Percentiles rank a stretch among this genome's conserved stretches.
Conservation (phyloP, 2,113 vertebrate species). For the Electrona antarctica region DNA sequence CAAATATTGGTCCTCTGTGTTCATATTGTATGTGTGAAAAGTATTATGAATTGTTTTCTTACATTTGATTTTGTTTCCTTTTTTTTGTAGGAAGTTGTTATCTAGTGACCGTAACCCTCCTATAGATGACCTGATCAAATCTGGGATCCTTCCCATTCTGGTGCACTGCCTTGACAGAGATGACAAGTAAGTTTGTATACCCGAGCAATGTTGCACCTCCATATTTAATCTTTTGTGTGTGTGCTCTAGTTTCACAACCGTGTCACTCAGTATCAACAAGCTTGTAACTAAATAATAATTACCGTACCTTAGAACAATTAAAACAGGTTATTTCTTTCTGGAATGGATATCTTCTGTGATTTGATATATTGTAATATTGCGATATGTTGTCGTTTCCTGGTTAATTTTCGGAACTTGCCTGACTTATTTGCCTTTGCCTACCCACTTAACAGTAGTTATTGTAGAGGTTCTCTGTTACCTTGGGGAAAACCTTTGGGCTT, state of each 20-base stretch:
- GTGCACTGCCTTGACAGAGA: constrained; percentile 99
- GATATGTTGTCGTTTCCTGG: no score
- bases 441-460: no score
- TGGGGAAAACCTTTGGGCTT: no score
- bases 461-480: no score
- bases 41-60: background rate
- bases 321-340: no score
- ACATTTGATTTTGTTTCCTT: constrained; percentile 7
- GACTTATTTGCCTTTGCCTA: no score
- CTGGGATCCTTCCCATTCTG: constrained; percentile 98
- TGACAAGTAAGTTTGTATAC: constrained; percentile 89
- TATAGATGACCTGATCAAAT: constrained; percentile 98
- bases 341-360: no score
- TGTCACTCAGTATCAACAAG: no score
- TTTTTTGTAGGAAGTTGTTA: constrained; percentile 88
- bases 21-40: background rate
- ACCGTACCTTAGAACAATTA: no score
- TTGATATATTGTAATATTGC: no score
- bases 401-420: no score
- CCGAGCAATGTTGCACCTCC: background rate
- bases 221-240: background rate
- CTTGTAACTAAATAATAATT: no score
- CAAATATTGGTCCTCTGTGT: constrained; percentile 1
- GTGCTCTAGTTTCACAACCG: background rate
- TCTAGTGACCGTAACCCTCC: constrained; percentile 99